phyloP scores from a whole-genome alignment of 2,888 invertebrate genomes.

The Agriotes lineatus region DNA sequence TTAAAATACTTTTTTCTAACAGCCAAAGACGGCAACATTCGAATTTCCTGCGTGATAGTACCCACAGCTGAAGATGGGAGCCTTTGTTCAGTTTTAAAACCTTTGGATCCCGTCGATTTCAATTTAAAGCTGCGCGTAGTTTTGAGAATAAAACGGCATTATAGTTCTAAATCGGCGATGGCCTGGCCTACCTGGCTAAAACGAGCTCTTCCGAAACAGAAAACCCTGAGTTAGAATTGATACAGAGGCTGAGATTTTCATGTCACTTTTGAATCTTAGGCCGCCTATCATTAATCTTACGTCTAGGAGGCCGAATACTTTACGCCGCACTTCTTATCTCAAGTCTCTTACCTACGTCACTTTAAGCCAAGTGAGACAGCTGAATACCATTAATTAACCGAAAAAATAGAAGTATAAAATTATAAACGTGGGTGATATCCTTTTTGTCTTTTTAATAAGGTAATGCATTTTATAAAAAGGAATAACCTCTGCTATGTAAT shows the following conservation, averaged over 20 bases:
- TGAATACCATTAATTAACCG: conserved; percentile 47
- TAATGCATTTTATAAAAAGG: conserved; percentile 30
- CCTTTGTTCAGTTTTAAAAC: background rate
- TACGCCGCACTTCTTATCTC: conserved; percentile 50
- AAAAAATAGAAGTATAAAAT: conserved; percentile 41
- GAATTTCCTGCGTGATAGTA: too few species aligned
- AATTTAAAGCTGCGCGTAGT: background rate
- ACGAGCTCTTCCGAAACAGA: conserved; percentile 59
- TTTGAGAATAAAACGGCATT: background rate
- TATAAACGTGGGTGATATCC: conserved; percentile 42
- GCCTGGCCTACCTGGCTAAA: conserved; percentile 48
- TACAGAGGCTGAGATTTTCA: conserved; percentile 66
- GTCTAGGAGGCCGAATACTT: conserved; percentile 48
- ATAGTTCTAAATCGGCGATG: background rate
- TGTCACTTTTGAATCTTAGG: conserved; percentile 68
- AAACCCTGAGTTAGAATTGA: conserved; percentile 62
- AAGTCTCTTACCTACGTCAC: conserved; percentile 48
- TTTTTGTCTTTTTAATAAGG: conserved; percentile 36
- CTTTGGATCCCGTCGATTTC: background rate
- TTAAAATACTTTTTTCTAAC: too few species aligned
- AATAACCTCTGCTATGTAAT: conserved; percentile 13
- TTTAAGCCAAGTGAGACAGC: conserved; percentile 48
- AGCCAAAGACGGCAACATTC: too few species aligned
- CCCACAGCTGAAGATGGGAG: too few species aligned
- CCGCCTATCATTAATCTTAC: conserved; percentile 66